Evolutionary conservation across 2,113 vertebrate species (phyloP), one percentile per base, ranked within the genome.

Genomic region (Apteryx mantelli): DNA sequence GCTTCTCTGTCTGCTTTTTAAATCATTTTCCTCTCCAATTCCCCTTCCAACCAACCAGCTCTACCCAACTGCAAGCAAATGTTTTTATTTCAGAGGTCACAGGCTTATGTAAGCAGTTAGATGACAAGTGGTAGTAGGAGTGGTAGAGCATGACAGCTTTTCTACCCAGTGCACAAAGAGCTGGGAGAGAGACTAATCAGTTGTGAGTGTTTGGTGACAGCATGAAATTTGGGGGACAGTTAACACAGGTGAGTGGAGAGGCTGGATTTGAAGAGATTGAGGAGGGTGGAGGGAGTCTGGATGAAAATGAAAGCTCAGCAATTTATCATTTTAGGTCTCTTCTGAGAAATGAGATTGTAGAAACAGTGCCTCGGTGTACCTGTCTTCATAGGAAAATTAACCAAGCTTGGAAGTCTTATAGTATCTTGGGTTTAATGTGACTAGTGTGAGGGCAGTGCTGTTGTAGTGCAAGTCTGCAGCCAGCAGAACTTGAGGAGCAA

Each of bases 1-100:
- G 78, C 63, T 89, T 91, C 84, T 91, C 25, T 82, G 74, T 7
- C 83, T 97, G 91, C 85, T 93, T 97, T 95, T 93, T 68, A 89
- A 94, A 93, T 95, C 71, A 82, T 91, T 93, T 94, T 64, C 68
- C 82, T 87, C 70, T 73, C 70, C 5, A 4, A 58, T 56, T 92
- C 87, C 40, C 70, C 82, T 96, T 95, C 89, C 84, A 93, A 60
- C 78, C 84, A 97, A 88, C 48, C 70, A 58, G 70, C 81, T 93
- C 86, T 92, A 89, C 63, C 63, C 53, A 82, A 82, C 11, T 55
- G 70, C 84, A 85, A 79, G 76, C 40, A 82, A 91, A 73, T 88
- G 66, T 87, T 89, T 92, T 87, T 66, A 60, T 92, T 96, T 87
- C 86, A 89, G 92, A 95, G 63, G 66, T 93, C 74, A 92, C 20